Percentiles rank a stretch among this genome's conserved stretches.
Conservation (phyloP, 2,888 invertebrate species). For the Diarsia mendica region DNA sequence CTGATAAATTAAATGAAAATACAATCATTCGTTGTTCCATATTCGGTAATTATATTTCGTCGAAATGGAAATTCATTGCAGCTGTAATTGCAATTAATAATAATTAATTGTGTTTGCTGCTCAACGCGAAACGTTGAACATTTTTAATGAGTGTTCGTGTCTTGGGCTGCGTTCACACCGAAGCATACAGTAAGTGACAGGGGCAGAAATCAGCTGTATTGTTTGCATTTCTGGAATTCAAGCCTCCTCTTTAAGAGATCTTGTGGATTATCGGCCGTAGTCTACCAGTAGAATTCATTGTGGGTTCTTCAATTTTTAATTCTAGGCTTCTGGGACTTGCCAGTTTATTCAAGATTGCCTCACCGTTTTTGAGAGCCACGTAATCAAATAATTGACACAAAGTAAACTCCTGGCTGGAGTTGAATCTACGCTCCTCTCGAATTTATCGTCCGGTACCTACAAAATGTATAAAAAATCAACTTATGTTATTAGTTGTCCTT, state of each 20-base stretch:
- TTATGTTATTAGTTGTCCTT: too few relatives aligned
- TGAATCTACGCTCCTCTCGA: background rate
- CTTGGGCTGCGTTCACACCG: constrained; percentile 3
- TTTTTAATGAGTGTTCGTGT: constrained; percentile 22
- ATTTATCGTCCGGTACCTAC: too few relatives aligned
- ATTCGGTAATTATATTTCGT: constrained; percentile 21
- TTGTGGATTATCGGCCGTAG: too few relatives aligned
- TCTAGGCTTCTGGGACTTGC: background rate
- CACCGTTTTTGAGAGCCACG: background rate
- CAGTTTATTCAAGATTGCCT: background rate
- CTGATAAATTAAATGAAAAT: constrained; percentile 11
- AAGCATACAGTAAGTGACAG: background rate
- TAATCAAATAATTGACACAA: background rate
- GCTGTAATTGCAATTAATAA: constrained; percentile 39
- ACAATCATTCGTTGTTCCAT: background rate
- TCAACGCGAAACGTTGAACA: constrained; percentile 1
- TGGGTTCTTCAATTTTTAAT: background rate
- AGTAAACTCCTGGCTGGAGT: background rate
- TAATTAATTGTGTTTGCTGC: constrained; percentile 31
- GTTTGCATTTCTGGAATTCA: background rate
- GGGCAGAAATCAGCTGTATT: too few relatives aligned
- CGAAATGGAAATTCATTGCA: constrained; percentile 37
- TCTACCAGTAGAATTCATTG: too few relatives aligned
- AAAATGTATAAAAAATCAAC: too few relatives aligned
- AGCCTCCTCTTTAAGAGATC: background rate